These are phyloP conservation scores for Thymallus thymallus DNA, from an alignment of 2,113 vertebrate species.

Conservation along the genomic window DNA sequence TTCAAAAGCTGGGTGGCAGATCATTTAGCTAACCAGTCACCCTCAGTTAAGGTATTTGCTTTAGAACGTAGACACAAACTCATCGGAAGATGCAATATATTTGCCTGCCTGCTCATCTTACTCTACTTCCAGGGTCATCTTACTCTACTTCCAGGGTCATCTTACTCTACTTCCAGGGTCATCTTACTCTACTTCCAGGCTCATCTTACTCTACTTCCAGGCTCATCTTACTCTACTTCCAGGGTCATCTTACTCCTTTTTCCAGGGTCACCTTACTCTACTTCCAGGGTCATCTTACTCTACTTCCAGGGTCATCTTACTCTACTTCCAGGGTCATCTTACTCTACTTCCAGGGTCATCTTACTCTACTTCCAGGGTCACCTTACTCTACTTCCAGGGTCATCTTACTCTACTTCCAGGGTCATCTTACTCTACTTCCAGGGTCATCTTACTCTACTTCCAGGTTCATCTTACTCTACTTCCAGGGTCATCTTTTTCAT, in stretches of 20 bases:
- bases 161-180: not conserved
- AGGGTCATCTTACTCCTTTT: not conserved
- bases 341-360: not conserved
- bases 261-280: no score
- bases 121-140: not conserved
- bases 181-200: not conserved
- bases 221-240: no score
- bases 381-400: not conserved
- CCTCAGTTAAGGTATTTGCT: not conserved
- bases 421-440: not conserved
- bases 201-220: no score
- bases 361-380: no score
- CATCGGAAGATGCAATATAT: not conserved
- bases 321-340: not conserved
- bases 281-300: not conserved
- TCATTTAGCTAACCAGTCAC: not conserved
- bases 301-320: not conserved
- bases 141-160: not conserved
- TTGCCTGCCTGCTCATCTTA: not conserved
- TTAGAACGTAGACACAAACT: not conserved
- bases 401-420: not conserved
- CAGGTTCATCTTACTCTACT: not conserved
- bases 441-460: no score
- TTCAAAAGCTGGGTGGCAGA: no score
- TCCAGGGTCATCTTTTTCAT: not conserved